Conservation (phyloP, 2,888 invertebrate species). For the Dryocosmus kuriphilus region DNA sequence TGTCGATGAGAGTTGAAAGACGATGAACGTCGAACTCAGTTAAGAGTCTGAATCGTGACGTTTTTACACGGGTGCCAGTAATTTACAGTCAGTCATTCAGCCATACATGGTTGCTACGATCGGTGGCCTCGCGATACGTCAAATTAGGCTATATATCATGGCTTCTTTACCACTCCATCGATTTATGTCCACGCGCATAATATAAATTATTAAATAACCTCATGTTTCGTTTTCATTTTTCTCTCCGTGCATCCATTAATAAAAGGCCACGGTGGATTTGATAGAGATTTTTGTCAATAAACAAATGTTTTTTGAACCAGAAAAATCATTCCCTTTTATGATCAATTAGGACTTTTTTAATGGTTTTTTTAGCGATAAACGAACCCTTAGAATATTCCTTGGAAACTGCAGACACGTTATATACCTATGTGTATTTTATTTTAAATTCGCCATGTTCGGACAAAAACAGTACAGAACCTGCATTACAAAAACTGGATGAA, state of each 20-base stretch:
- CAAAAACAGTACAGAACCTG: too few relatives aligned
- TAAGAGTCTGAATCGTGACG: constrained; percentile 59
- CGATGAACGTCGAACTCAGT: constrained; percentile 68
- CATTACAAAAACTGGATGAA: too few relatives aligned
- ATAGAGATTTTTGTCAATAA: too few relatives aligned
- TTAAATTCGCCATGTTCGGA: too few relatives aligned
- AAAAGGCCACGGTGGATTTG: too few relatives aligned
- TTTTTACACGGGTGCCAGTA: constrained; percentile 75
- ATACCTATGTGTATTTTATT: too few relatives aligned
- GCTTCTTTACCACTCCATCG: constrained; percentile 71
- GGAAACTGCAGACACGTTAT: too few relatives aligned
- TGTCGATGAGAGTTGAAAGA: constrained; percentile 72
- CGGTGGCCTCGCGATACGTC: constrained; percentile 75
- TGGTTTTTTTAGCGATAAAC: too few relatives aligned
- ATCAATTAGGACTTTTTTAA: too few relatives aligned
- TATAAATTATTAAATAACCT: constrained; percentile 77
- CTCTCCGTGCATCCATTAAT: constrained; percentile 42
- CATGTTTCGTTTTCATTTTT: constrained; percentile 51
- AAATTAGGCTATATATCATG: constrained; percentile 77
- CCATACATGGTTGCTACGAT: constrained; percentile 73
- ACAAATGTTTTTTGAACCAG: too few relatives aligned
- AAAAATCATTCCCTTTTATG: too few relatives aligned
- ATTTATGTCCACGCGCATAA: constrained; percentile 76
- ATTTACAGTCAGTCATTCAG: constrained; percentile 76
- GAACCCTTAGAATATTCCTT: too few relatives aligned